These are phyloP conservation scores for Capreolus pygargus DNA, from an alignment of 2,113 vertebrate genomes.

Conservation along the genomic window DNA sequence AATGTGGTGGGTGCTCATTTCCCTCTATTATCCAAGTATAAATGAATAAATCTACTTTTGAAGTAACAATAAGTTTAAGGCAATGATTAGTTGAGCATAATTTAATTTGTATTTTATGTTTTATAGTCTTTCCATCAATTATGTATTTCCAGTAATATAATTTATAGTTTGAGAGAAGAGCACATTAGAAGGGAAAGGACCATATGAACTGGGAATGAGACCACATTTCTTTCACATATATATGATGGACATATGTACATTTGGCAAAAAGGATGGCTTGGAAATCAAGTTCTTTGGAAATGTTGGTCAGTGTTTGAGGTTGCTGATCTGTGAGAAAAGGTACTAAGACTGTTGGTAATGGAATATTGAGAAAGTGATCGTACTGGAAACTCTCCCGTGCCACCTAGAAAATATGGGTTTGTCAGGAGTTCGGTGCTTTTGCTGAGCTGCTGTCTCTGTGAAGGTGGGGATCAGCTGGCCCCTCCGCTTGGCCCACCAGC, in stretches of 20 bases:
- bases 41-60: neutral
- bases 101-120: conserved; percentile 8
- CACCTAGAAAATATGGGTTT: neutral
- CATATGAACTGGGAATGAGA: neutral
- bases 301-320: neutral
- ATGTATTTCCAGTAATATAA: neutral
- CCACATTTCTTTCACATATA: neutral
- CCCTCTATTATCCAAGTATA: neutral
- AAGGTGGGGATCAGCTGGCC: neutral
- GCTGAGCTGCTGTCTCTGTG: neutral
- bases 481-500: neutral
- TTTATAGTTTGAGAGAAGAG: neutral
- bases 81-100: neutral
- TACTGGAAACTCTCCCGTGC: neutral
- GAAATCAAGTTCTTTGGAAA: neutral
- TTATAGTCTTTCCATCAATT: neutral
- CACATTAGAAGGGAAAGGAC: neutral
- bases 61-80: neutral
- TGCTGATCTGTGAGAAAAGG: neutral
- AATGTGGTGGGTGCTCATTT: neutral
- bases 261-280: neutral
- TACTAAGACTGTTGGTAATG: neutral
- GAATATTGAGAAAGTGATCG: neutral
- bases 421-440: neutral
- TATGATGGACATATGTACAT: neutral